These are phyloP conservation scores for Syngnathus acus DNA, from an alignment of 2,797 vertebrate species.

Conservation along the genomic window DNA sequence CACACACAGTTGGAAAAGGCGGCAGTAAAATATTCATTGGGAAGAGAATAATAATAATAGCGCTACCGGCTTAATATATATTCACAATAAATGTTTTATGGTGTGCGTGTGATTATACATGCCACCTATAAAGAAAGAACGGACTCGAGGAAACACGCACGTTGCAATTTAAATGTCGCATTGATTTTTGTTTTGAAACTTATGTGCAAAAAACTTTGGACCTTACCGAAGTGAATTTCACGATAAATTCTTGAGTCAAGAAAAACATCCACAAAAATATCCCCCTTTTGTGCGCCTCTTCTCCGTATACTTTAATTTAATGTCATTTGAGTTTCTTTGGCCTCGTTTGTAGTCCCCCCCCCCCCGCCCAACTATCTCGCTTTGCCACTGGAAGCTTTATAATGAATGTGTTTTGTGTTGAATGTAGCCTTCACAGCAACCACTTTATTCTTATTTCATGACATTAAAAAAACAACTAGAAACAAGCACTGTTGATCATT, in stretches of 20 bases:
- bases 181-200: neutral
- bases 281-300: too few relatives aligned
- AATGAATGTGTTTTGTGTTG: too few relatives aligned
- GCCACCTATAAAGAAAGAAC: constrained; percentile 84
- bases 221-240: neutral
- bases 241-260: neutral
- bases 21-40: constrained; percentile 74
- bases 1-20: constrained; percentile 36
- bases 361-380: too few relatives aligned
- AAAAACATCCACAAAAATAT: neutral
- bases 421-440: too few relatives aligned
- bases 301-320: too few relatives aligned
- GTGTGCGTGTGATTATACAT: constrained; percentile 97
- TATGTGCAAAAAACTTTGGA: neutral
- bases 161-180: constrained; percentile 22
- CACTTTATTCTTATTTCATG: too few relatives aligned
- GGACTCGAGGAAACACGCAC: constrained; percentile 50
- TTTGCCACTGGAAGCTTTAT: too few relatives aligned
- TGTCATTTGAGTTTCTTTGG: too few relatives aligned
- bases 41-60: constrained; percentile 85
- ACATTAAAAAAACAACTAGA: neutral
- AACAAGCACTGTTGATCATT: constrained; percentile 58
- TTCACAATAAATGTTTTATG: constrained; percentile 93
- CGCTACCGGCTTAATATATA: constrained; percentile 14
- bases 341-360: too few relatives aligned